Conservation (phyloP, 1,140 invertebrate species). For the Gerris buenoi region DNA sequence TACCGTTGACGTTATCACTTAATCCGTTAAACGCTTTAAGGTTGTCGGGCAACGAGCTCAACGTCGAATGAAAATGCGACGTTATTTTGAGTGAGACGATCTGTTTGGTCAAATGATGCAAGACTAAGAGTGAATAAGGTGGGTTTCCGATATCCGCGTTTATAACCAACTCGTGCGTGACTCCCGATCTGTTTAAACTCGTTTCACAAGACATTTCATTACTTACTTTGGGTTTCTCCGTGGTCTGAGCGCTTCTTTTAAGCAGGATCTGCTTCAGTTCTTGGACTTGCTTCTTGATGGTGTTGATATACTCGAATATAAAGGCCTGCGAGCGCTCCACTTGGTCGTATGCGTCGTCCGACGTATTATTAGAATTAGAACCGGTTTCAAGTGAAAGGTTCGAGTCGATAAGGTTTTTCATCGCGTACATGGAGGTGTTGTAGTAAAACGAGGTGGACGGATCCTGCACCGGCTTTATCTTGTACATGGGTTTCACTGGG, state of each 20-base stretch:
- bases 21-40: not conserved
- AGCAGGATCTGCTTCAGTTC: not conserved
- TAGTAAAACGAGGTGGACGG: not conserved
- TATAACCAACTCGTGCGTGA: not conserved
- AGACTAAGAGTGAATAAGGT: not conserved
- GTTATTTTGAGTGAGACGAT: not conserved
- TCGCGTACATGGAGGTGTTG: not conserved
- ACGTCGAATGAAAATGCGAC: not conserved
- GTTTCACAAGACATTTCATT: too few relatives aligned
- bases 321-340: not conserved
- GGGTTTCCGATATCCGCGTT: not conserved
- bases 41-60: not conserved
- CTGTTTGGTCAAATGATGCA: not conserved
- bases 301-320: not conserved
- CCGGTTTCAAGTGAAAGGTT: not conserved
- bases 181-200: not conserved
- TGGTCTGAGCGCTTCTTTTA: not conserved
- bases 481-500: not conserved
- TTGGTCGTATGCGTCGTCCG: not conserved
- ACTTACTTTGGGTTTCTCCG: not conserved
- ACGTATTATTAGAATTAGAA: not conserved
- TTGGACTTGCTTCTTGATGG: not conserved
- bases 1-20: not conserved
- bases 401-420: not conserved
- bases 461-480: not conserved